Conservation (phyloP, 2,797 vertebrate species). For the Parauchenoglanis ngamensis region DNA sequence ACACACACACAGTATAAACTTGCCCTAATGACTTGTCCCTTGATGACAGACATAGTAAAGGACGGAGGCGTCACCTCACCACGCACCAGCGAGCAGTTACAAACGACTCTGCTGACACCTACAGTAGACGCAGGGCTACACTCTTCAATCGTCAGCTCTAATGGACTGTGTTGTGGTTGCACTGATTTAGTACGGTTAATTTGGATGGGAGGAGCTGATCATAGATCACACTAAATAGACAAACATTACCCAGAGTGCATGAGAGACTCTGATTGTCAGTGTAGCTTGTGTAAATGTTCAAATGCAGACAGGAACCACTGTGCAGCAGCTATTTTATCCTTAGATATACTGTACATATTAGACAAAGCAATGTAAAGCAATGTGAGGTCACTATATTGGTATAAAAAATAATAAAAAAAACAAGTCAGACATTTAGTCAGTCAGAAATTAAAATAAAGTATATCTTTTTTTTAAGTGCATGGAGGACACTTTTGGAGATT, state of each 20-base stretch:
- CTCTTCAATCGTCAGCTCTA: conserved; percentile 34
- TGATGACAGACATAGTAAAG: conserved; percentile 49
- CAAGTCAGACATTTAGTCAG: not conserved
- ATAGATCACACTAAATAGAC: not conserved
- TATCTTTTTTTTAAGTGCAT: not conserved
- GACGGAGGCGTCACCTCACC: conserved; percentile 22
- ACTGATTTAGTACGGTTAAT: not conserved
- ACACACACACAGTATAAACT: conserved; percentile 38
- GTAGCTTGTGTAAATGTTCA: not conserved
- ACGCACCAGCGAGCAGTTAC: conserved; percentile 19
- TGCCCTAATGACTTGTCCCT: conserved; percentile 49
- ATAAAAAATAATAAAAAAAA: not conserved
- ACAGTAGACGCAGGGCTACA: conserved; percentile 62
- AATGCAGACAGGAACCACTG: not conserved
- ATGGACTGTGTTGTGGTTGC: conserved; percentile 1
- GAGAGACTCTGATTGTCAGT: not conserved
- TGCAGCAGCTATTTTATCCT: not conserved
- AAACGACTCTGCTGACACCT: conserved; percentile 78
- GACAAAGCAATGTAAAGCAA: not conserved
- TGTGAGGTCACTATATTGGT: no score
- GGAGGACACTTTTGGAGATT: not conserved
- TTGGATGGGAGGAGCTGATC: not conserved
- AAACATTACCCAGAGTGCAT: not conserved
- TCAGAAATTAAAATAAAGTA: not conserved
- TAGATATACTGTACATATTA: not conserved